These are phyloP conservation scores for Sinonovacula constricta DNA, from an alignment of 1,140 invertebrate genomes.

Conservation along the genomic window DNA sequence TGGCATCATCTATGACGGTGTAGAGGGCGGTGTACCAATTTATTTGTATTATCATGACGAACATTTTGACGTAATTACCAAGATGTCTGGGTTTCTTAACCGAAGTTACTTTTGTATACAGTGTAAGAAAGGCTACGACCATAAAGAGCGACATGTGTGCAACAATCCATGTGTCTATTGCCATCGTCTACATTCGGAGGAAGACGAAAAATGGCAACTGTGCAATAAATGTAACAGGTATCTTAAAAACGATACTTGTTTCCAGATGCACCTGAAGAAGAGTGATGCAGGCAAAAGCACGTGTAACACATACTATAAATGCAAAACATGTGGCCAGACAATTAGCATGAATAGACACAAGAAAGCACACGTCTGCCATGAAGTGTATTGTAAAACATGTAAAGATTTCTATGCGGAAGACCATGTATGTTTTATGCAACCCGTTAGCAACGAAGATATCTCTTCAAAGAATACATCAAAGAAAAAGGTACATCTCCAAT, in stretches of 20 bases:
- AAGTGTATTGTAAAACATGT: no score
- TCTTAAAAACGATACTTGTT: no score
- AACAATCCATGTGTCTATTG: no score
- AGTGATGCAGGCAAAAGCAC: constrained; percentile 33
- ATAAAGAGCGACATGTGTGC: no score
- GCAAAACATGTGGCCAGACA: constrained; percentile 13
- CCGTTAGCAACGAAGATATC: neutral
- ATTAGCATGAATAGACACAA: constrained; percentile 1
- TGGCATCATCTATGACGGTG: no score
- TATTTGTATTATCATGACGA: no score
- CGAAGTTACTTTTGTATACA: no score
- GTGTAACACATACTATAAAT: constrained; percentile 20
- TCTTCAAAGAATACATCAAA: neutral
- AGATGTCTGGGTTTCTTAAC: no score
- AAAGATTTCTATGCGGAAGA: neutral
- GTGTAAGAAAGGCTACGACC: neutral
- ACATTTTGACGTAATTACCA: no score
- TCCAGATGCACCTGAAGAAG: constrained; percentile 30
- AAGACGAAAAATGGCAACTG: constrained; percentile 19
- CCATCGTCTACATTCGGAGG: constrained; percentile 20
- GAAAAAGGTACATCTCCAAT: constrained; percentile 5
- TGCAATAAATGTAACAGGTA: constrained; percentile 19
- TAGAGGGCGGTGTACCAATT: no score
- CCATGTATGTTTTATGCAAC: neutral
- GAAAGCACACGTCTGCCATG: neutral